Conservation (phyloP, 2,797 vertebrate species). For the Sebastes reedi region DNA sequence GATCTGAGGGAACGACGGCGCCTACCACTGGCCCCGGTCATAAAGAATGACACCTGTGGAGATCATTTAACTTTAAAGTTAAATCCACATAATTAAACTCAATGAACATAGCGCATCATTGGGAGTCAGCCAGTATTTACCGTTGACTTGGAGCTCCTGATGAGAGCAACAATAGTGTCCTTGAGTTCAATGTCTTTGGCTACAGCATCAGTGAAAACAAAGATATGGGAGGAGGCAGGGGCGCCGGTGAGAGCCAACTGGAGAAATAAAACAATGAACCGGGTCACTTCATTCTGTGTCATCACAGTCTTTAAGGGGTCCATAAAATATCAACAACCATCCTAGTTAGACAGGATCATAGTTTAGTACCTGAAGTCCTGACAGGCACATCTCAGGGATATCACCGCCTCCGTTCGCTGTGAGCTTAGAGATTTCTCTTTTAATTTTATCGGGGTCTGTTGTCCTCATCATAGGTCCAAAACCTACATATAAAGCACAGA, state of each 20-base stretch:
- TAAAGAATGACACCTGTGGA: conserved; percentile 75
- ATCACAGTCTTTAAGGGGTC: not conserved
- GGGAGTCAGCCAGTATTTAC: conserved; percentile 51
- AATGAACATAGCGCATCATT: not conserved
- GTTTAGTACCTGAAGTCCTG: conserved; percentile 77
- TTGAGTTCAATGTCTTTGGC: conserved; percentile 77
- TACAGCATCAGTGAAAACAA: conserved; percentile 80
- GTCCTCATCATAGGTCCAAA: conserved; percentile 81
- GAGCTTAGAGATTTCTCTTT: conserved; percentile 73
- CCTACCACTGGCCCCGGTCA: not conserved
- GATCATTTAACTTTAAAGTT: not conserved
- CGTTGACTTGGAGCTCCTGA: conserved; percentile 73
- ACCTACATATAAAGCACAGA: conserved; percentile 31
- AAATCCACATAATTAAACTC: not conserved
- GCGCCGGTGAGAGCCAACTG: conserved; percentile 81
- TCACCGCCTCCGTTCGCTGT: conserved; percentile 55
- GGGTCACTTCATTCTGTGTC: not conserved
- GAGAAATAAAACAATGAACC: not conserved
- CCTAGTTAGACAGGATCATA: not conserved
- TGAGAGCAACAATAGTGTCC: conserved; percentile 77
- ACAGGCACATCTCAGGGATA: conserved; percentile 77
- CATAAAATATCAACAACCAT: not conserved
- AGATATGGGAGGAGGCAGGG: conserved; percentile 79
- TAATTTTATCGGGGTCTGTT: conserved; percentile 71
- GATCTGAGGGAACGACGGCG: conserved; percentile 42